These are phyloP conservation scores for Proterorhinus semilunaris DNA, from an alignment of 2,113 vertebrate species.

Conservation along the genomic window DNA sequence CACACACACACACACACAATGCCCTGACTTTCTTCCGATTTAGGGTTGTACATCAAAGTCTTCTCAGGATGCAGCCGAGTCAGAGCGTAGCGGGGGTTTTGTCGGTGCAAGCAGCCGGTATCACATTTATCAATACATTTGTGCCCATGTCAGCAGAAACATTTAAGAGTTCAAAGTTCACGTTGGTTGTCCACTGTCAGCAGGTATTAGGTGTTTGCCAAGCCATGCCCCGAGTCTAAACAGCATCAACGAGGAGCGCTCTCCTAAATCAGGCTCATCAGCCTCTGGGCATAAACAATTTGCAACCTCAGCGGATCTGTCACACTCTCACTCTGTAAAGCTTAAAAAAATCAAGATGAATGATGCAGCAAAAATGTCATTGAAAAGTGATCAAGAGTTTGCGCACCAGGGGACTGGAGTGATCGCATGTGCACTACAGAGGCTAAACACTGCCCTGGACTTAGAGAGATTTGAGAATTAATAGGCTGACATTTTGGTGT, in stretches of 20 bases:
- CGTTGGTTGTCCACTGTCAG: slow-evolving; percentile 10
- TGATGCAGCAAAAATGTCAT: slow-evolving; percentile 10
- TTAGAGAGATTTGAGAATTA: background rate
- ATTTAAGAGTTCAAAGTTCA: slow-evolving; percentile 12
- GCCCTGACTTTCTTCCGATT: slow-evolving; percentile 1
- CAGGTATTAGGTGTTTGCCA: slow-evolving; percentile 13
- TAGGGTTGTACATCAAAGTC: slow-evolving; percentile 5
- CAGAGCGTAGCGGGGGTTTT: slow-evolving; percentile 1
- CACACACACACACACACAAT: background rate
- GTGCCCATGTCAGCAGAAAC: slow-evolving; percentile 13
- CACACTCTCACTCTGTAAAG: slow-evolving; percentile 2
- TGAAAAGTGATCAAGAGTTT: slow-evolving; percentile 13
- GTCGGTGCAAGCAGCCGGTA: slow-evolving; percentile 3
- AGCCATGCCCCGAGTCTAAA: slow-evolving; percentile 11
- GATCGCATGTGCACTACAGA: background rate
- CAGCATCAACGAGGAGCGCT: slow-evolving; percentile 2
- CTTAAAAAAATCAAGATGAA: slow-evolving; percentile 12
- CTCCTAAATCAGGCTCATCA: slow-evolving; percentile 12
- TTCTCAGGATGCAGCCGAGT: background rate
- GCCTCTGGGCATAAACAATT: slow-evolving; percentile 13
- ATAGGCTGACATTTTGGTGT: background rate
- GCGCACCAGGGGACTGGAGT: background rate
- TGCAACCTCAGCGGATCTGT: slow-evolving; percentile 11
- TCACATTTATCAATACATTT: slow-evolving; percentile 11
- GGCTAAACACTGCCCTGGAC: background rate